Evolutionary conservation across 2,797 vertebrate species (phyloP).

Genomic region (Podargus strigoides): DNA sequence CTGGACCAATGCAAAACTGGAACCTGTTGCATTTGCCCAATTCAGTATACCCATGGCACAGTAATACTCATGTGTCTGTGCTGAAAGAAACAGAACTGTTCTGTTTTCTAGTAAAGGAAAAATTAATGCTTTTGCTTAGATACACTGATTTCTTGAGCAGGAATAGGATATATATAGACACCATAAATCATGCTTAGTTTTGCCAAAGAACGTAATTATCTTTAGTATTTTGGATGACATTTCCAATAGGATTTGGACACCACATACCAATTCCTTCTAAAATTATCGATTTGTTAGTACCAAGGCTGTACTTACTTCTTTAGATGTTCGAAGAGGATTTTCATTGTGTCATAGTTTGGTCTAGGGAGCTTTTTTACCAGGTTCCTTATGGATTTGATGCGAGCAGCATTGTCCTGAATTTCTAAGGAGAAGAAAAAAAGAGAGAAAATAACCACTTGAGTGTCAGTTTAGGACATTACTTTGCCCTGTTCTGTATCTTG

Average conservation of each 20-base stretch:
- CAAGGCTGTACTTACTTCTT: conserved; percentile 79
- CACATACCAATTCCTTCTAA: background rate
- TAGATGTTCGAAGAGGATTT: conserved; percentile 86
- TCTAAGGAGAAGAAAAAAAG: conserved; percentile 67
- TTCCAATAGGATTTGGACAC: background rate
- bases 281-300: background rate
- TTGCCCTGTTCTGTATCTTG: background rate
- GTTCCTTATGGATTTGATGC: conserved; percentile 79
- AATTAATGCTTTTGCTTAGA: background rate
- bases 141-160: background rate
- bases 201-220: background rate
- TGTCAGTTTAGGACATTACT: background rate
- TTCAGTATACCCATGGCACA: background rate
- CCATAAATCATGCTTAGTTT: background rate
- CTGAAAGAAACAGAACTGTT: background rate
- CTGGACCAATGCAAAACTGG: background rate
- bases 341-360: conserved; percentile 91
- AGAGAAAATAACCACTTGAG: background rate
- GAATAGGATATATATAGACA: background rate
- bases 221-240: background rate
- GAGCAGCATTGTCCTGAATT: conserved; percentile 77
- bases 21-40: background rate
- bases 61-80: background rate
- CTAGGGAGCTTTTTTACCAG: conserved; percentile 85
- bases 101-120: background rate